Conservation (phyloP, 1,140 invertebrate species). For the Plectus sambesii region DNA sequence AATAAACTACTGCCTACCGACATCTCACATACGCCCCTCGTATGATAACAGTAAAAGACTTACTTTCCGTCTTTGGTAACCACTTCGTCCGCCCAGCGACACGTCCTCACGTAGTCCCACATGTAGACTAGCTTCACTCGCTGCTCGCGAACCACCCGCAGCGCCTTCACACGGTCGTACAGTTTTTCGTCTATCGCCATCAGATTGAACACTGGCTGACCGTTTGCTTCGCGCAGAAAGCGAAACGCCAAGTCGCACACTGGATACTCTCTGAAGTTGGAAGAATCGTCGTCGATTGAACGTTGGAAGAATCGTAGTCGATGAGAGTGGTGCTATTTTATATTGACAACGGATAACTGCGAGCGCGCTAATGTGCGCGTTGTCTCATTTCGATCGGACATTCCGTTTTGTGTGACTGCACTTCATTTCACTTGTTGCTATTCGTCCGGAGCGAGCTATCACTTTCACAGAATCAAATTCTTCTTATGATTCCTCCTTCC, state of each 20-base stretch:
- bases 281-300: constrained; percentile 7
- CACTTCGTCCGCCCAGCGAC: constrained; percentile 10
- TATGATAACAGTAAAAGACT: constrained; percentile 8
- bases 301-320: constrained; percentile 8
- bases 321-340: too few species aligned
- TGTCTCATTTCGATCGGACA: too few species aligned
- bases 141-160: constrained; percentile 20
- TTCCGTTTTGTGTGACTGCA: too few species aligned
- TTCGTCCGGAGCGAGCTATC: too few species aligned
- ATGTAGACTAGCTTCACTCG: constrained; percentile 25
- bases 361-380: too few species aligned
- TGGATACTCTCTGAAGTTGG: constrained; percentile 53
- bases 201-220: constrained; percentile 67
- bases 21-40: neutral
- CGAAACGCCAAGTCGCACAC: constrained; percentile 70
- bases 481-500: too few species aligned
- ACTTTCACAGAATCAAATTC: too few species aligned
- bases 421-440: too few species aligned
- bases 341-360: too few species aligned
- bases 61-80: constrained; percentile 24
- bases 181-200: constrained; percentile 48
- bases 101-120: constrained; percentile 28
- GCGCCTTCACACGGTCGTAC: constrained; percentile 21
- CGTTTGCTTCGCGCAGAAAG: constrained; percentile 62
- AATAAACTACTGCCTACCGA: neutral